Evolutionary conservation across 1,140 invertebrate genomes (phyloP).

Genomic region (Sitodiplosis mosellana): DNA sequence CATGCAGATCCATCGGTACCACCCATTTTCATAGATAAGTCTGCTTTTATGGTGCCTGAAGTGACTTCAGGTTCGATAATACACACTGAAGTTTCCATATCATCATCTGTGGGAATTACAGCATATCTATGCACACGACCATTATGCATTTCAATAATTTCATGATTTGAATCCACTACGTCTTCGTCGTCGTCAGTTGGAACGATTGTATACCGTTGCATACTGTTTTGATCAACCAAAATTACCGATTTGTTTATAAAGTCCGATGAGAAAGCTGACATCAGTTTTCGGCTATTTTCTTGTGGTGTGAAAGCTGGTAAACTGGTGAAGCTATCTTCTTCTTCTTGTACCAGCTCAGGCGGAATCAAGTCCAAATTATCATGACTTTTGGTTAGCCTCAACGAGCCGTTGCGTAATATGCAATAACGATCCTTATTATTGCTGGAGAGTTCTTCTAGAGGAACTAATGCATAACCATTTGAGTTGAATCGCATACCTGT

Average conservation of each 20-base stretch:
- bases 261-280: constrained; percentile 31
- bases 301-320: constrained; percentile 12
- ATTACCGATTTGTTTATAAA: constrained; percentile 33
- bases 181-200: constrained; percentile 35
- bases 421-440: constrained; percentile 7
- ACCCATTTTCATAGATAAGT: too few relatives aligned
- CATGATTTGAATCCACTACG: constrained; percentile 29
- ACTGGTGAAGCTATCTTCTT: constrained; percentile 11
- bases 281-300: constrained; percentile 12
- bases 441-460: constrained; percentile 21
- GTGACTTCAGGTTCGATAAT: constrained; percentile 5
- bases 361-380: constrained; percentile 2
- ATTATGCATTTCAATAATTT: constrained; percentile 39
- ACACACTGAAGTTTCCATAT: constrained; percentile 24
- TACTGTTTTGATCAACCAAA: constrained; percentile 33
- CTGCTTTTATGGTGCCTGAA: too few relatives aligned
- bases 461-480: constrained; percentile 27
- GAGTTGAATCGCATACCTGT: constrained; percentile 6
- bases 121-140: constrained; percentile 37
- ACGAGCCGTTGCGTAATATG: constrained; percentile 7
- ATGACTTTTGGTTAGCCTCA: constrained; percentile 18
- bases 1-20: too few relatives aligned
- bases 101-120: constrained; percentile 34
- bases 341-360: not conserved
- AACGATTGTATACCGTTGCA: constrained; percentile 35